Percentiles rank a stretch among this genome's conserved stretches.
phyloP scores from a whole-genome alignment of 2,888 invertebrate genomes.

The Steinernema carpocapsae region DNA sequence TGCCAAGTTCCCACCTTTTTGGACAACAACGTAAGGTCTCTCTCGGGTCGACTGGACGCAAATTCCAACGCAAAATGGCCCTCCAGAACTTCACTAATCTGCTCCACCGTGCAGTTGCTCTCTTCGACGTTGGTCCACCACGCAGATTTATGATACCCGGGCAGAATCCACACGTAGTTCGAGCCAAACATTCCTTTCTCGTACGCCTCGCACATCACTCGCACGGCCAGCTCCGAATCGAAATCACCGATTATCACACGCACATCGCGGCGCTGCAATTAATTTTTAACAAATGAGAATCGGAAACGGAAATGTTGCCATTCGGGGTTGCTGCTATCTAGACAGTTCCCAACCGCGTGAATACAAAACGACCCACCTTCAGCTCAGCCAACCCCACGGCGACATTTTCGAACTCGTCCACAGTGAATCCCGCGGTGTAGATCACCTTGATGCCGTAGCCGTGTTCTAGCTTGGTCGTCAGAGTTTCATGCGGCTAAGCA shows the following conservation, averaged over 20 bases:
- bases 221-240: conserved; percentile 88
- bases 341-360: neutral
- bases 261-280: conserved; percentile 79
- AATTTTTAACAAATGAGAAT: conserved; percentile 19
- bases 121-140: conserved; percentile 44
- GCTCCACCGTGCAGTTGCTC: conserved; percentile 75
- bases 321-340: conserved; percentile 9
- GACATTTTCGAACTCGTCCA: conserved; percentile 61
- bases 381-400: conserved; percentile 59
- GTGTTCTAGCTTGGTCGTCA: conserved; percentile 64
- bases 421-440: conserved; percentile 64
- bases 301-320: neutral
- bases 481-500: conserved; percentile 65
- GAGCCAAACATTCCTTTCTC: conserved; percentile 78
- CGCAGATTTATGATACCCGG: conserved; percentile 74
- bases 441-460: conserved; percentile 59
- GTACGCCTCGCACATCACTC: conserved; percentile 70
- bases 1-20: conserved; percentile 52
- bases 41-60: conserved; percentile 51
- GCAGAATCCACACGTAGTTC: conserved; percentile 92
- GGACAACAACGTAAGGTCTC: conserved; percentile 46
- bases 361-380: conserved; percentile 66
- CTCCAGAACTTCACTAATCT: conserved; percentile 82
- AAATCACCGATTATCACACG: conserved; percentile 94
- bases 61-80: conserved; percentile 78